Evolutionary conservation across 1,140 invertebrate genomes (phyloP), one percentile per base, ranked within the genome.

Genomic region (Cotesia vestalis): DNA sequence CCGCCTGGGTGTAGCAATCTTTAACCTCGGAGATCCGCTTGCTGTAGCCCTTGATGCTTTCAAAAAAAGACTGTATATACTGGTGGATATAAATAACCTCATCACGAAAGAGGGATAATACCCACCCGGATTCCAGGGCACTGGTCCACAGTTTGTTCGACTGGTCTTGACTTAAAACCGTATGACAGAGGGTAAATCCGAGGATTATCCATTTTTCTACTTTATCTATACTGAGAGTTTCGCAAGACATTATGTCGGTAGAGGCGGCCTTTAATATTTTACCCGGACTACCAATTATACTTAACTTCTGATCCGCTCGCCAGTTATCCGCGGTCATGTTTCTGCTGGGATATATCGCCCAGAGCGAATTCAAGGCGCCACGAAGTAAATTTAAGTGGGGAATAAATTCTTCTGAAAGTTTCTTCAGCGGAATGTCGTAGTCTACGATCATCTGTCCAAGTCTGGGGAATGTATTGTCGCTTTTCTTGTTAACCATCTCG

Each of bases 171-270:
- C 90, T 89, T 3, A 97, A 85, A 83, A 92, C 91, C 78, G 94
- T 92, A 85, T 98, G 95, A 84, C 96, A 96, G 0, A 99, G 86
- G 55, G 96, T 90, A 76, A 97, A 93, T 0, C 97, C 97, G 85
- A 98, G 95, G 78, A 99, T 95, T 34, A 99, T 94, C 97, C 97
- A 99, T 81, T 94, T 91, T 82, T 99, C 98, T 88, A 99, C 94
- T 62, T 91, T 90, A 81, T 99, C 98, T 55, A 99, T 87, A 12
- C 97, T 98, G 34, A 99, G 84, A 87, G 96, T 99, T 88, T 99
- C 98, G 86, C 97, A 99, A 12, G 96, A 97, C 89, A 98, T 97
- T 71, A 94, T 97, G 71, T 98, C 97, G 0, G 96, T 98, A 75
- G 95, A 91, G 8, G 95, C 93, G n/a, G 97, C 95, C 85, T 96